Percentiles rank a stretch among this genome's conserved stretches.
These are phyloP conservation scores for Ormyrus thymus DNA, from an alignment of 2,888 invertebrate species.

Conservation along the genomic window DNA sequence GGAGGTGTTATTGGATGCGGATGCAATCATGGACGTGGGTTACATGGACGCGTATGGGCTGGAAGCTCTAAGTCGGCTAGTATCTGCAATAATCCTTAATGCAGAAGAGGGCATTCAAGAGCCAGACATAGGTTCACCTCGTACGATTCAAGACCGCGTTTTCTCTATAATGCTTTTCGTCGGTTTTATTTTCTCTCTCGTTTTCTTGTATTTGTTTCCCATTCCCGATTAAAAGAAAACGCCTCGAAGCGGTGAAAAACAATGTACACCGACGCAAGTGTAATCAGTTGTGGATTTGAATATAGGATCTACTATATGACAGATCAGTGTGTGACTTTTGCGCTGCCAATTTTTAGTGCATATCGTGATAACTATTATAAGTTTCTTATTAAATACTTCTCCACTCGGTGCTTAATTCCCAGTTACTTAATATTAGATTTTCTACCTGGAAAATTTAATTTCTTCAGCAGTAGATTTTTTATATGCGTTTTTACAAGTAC, in stretches of 20 bases:
- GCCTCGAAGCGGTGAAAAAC: too few relatives aligned
- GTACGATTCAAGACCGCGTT: constrained; percentile 71
- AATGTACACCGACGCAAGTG: too few relatives aligned
- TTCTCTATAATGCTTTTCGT: constrained; percentile 71
- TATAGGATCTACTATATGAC: too few relatives aligned
- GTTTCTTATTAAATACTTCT: background rate
- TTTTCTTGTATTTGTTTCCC: constrained; percentile 76
- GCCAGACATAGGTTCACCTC: constrained; percentile 69
- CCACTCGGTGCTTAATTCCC: too few relatives aligned
- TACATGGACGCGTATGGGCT: constrained; percentile 74
- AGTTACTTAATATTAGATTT: background rate
- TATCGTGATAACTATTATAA: constrained; percentile 6
- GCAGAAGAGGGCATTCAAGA: constrained; percentile 64
- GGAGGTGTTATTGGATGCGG: constrained; percentile 74
- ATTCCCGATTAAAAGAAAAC: constrained; percentile 72
- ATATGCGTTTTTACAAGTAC: constrained; percentile 6
- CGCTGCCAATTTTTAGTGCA: constrained; percentile 19
- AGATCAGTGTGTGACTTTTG: too few relatives aligned
- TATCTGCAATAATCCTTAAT: constrained; percentile 60
- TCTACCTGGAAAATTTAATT: background rate
- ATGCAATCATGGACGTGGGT: constrained; percentile 74
- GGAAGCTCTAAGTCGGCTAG: constrained; percentile 70
- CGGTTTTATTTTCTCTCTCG: constrained; percentile 75
- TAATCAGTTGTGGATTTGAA: too few relatives aligned
- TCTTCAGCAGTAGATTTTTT: constrained; percentile 19